These are phyloP conservation scores for Dermatophagoides farinae DNA, from an alignment of 1,140 invertebrate genomes.

Conservation along the genomic window DNA sequence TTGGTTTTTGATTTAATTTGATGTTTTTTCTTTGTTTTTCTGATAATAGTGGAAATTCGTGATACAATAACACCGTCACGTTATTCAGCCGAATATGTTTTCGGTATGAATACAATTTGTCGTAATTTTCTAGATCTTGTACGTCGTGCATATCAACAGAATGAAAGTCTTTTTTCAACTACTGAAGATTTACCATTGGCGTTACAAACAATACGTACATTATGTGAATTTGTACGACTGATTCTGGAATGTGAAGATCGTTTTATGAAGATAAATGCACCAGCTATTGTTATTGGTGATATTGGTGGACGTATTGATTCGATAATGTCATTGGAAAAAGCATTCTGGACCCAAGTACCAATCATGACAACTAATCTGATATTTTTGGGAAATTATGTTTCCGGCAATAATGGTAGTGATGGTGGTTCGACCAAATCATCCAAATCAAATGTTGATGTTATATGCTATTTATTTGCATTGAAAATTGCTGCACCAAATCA, in stretches of 20 bases:
- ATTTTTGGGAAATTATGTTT: conserved; percentile 2
- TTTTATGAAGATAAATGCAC: not conserved
- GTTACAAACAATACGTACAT: not conserved
- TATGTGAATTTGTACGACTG: not conserved
- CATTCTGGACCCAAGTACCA: not conserved
- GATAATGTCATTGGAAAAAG: not conserved
- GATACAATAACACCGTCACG: not conserved
- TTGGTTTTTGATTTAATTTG: not conserved
- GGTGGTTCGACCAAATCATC: not conserved
- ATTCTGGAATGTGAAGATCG: not conserved
- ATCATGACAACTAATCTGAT: not conserved
- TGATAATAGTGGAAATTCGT: not conserved
- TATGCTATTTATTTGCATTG: conserved; percentile 4
- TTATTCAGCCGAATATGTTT: not conserved
- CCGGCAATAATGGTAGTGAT: not conserved
- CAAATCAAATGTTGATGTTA: not conserved
- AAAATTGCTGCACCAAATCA: not conserved
- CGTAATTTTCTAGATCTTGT: not conserved
- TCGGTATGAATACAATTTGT: not conserved
- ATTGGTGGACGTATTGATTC: not conserved
- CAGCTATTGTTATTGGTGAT: not conserved
- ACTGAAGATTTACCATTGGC: too few relatives aligned
- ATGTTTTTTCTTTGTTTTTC: not conserved
- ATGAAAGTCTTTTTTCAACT: not conserved
- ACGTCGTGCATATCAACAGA: not conserved